Percentiles rank a stretch among this genome's conserved stretches.
Conservation (phyloP, 2,113 vertebrate genomes). For the Acanthochromis polyacanthus region DNA sequence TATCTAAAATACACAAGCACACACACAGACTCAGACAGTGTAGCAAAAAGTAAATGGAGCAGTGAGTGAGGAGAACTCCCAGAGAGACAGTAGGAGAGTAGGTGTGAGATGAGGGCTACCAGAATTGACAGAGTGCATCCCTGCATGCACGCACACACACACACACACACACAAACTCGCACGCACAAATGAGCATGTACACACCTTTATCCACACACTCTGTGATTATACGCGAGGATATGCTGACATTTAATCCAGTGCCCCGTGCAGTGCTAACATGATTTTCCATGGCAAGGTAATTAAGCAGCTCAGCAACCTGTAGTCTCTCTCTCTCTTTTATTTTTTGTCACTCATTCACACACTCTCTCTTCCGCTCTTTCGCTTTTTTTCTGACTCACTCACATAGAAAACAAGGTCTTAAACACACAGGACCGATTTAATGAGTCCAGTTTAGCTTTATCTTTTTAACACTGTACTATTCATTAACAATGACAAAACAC, state of each 20-base stretch:
- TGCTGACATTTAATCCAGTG: constrained; percentile 71
- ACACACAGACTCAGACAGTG: constrained; percentile 12
- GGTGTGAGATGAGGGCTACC: constrained; percentile 37
- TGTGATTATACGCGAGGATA: constrained; percentile 48
- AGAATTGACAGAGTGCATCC: constrained; percentile 32
- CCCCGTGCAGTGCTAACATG: constrained; percentile 60
- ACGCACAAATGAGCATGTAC: not conserved
- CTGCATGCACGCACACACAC: constrained; percentile 17
- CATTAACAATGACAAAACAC: constrained; percentile 66
- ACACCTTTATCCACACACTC: constrained; percentile 23
- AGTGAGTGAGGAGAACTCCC: constrained; percentile 33
- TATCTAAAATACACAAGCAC: constrained; percentile 28
- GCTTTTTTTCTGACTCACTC: constrained; percentile 12
- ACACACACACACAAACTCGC: not conserved
- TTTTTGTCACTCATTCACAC: constrained; percentile 5
- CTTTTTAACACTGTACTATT: constrained; percentile 64
- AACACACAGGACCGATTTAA: constrained; percentile 51
- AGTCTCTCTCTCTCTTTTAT: constrained; percentile 14
- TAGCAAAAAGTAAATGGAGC: constrained; percentile 60
- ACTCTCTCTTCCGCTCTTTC: not conserved
- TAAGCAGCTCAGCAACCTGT: constrained; percentile 68
- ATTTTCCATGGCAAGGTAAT: constrained; percentile 76
- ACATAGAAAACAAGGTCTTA: constrained; percentile 20
- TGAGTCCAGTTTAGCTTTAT: constrained; percentile 65
- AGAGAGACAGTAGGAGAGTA: constrained; percentile 42